Base-by-base conservation (phyloP, 1,140 invertebrate species). In the Pinna nobilis region DNA sequence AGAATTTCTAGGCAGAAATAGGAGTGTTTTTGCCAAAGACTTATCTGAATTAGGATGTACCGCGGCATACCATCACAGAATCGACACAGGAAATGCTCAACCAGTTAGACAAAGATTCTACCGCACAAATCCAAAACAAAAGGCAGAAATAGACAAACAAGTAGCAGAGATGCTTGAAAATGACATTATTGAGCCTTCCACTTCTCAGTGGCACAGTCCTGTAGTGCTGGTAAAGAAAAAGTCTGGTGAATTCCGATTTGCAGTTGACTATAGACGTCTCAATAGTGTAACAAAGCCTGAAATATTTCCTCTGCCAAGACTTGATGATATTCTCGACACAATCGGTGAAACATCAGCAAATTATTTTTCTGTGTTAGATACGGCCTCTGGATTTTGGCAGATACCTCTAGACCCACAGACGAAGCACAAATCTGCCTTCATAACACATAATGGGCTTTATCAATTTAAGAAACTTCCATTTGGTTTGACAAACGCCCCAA, bases 201-300 rank as follows among this genome's bases (percentile, higher is more conserved):
- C 33, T n/a, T 59, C 55, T 11, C 33, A 53, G 18, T 80, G 66
- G 68, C 41, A 51, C 15, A 72, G 57, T 37, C 72, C 74, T n/a
- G 66, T 74, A n/a, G 49, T 81, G 11, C 59, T 79, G n/a, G 70
- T 80, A 5, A 74, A 70, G 72, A 81, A 74, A 23, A 53, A 63
- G 5, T 41, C 51, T 63, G n/a, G 47, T 18, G 39, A 39, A 9
- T 65, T 39, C 15, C n/a, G 78, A 33, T 74, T 79, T 67, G 74
- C 70, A 30, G 50, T 77, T 18, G 78, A 79, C 35, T 77, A 79
- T 55, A 13, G 78, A 11, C n/a, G 32, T 35, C 32, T 79, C 32
- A 81, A 80, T 44, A 37, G 9, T 4, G 20, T 68, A 1, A 75
- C 70, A 7, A 68, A 70, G 18, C 64, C 75, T n/a, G 57, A 65